Conservation (phyloP, 2,113 vertebrate species). For the Sialia sialis region DNA sequence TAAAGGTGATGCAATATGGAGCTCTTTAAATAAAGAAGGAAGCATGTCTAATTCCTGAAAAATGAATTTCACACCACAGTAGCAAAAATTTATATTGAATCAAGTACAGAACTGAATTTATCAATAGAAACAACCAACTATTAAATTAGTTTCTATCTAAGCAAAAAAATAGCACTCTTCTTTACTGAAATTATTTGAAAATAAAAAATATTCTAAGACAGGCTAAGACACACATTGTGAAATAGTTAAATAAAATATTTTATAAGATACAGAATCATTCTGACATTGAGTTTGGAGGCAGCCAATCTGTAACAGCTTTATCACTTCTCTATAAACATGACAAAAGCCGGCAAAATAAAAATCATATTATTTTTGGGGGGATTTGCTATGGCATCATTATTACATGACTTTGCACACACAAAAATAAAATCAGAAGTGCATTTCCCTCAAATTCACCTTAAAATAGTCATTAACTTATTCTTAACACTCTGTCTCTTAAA, state of each 20-base stretch:
- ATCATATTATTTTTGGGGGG: rapidly evolving
- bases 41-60: background rate
- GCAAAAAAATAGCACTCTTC: background rate
- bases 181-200: background rate
- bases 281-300: background rate
- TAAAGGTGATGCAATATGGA: background rate
- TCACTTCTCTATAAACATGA: background rate
- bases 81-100: background rate
- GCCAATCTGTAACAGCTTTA: background rate
- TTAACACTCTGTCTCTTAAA: background rate
- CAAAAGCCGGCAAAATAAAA: background rate
- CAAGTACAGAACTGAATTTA: background rate
- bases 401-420: background rate
- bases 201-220: background rate
- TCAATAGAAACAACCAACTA: background rate
- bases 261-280: background rate
- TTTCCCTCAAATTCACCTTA: background rate
- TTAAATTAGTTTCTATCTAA: background rate
- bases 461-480: background rate
- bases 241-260: background rate
- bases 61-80: background rate
- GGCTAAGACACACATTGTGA: background rate
- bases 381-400: background rate
- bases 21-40: background rate
- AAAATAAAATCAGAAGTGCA: background rate